Evolutionary conservation across 23 tunicate genomes (phyloP), one percentile per base, ranked within the genome.

Genomic region (Clavelina lepadiformis): DNA sequence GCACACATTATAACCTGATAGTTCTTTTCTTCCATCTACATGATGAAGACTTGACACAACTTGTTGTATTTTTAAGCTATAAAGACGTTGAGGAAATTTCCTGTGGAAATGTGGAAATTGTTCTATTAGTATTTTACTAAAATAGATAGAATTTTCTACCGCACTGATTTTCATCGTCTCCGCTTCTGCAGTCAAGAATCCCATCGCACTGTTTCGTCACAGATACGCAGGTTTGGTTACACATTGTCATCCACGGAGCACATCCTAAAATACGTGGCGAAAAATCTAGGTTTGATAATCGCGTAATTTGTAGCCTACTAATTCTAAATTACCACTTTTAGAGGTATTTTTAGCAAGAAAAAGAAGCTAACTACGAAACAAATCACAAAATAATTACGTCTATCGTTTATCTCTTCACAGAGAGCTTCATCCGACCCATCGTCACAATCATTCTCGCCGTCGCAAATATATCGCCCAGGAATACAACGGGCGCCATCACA

Each of bases 121-220:
- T n/a, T n/a, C n/a, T n/a, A n/a, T n/a, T n/a, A n/a, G n/a, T n/a
- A n/a, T n/a, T n/a, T n/a, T n/a, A n/a, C n/a, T n/a, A n/a, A n/a
- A n/a, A n/a, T n/a, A n/a, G n/a, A n/a, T n/a, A n/a, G 3, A 26
- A 46, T 33, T 11, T 50, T 58, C 32, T 31, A 86, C 95, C 73
- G 38, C 95, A 86, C 28, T 58, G 25, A 4, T 30, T 31, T 72
- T 86, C 95, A 46, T 86, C 95, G 3, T 24, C 47, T 27, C 72
- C 58, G 36, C 36, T 41, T 19, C 34, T 11, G 35, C 95, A 86
- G 49, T 86, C 85, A 31, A 31, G 8, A 22, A 46, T 66, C 33
- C 80, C 85, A 56, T 86, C 85, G 51, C 95, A 86, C 59, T 36
- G 58, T 46, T 77, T 38, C 50, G 95, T 68, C 2, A 86, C 71